Evolutionary conservation across 2,797 vertebrate species (phyloP), one percentile per base, ranked within the genome.

Genomic region (Alfaro cultratus): DNA sequence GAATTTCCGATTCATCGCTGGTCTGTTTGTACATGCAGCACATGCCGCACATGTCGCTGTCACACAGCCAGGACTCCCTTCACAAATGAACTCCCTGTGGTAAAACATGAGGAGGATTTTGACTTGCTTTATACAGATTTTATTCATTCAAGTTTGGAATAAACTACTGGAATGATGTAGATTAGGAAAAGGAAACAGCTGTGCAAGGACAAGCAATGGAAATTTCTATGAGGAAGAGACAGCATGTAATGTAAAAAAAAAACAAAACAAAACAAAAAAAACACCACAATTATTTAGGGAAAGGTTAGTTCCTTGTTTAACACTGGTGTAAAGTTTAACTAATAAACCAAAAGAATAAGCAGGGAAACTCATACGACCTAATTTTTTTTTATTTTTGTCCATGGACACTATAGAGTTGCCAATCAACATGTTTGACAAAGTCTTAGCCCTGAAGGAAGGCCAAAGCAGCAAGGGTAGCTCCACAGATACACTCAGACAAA

Each of bases 41-140:
- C 80, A 81, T 77, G 87, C 80, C 47, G 83, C 92, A 91, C 89
- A 92, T 93, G 93, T 77, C 72, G 62, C 86, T 86, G 82, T 91
- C 86, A 75, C 31, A 39, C 51, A 71, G 88, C 91, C 91, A 81
- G 82, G 21, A 64, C 80, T 75, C 83, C 68, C 82, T 85, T 88
- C 51, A 74, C 55, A 79, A 79, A 83, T 77, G 78, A 87, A 86
- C 79, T 87, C 76, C 82, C 82, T 80, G 79, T 76, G 71, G 75
- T 41, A 64, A 6, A 86, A 85, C 67, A 13, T 45, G 43, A 78
- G 46, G 46, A 49, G 34, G 74, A 74, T 29, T 62, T 9, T 57
- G 64, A 62, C 70, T 83, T 74, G 31, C 34, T 68, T 68, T 76
- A 77, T 71, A 45, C 16, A 74, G 31, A 29, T 46, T 51, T 51